phyloP scores from a whole-genome alignment of 2,888 invertebrate species.

The Geotrupes spiniger region DNA sequence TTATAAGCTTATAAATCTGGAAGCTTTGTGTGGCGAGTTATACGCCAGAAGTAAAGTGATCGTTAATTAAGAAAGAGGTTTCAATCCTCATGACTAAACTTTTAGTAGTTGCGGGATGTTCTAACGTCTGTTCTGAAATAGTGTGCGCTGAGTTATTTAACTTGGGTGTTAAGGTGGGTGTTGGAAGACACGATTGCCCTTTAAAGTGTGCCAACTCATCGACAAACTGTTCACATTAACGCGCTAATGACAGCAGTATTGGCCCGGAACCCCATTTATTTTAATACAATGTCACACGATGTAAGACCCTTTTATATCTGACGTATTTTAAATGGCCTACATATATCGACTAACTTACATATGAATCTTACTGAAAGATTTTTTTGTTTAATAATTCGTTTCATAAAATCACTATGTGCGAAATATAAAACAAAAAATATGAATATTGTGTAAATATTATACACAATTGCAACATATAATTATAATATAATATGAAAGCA shows the following conservation, averaged over 20 bases:
- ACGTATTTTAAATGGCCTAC: too few relatives aligned
- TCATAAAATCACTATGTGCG: too few relatives aligned
- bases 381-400: too few relatives aligned
- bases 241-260: conserved; percentile 26
- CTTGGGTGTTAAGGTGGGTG: background rate
- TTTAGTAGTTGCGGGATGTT: conserved; percentile 7
- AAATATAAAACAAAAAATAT: too few relatives aligned
- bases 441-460: too few relatives aligned
- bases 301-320: background rate
- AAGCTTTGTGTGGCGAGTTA: conserved; percentile 13
- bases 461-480: too few relatives aligned
- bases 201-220: conserved; percentile 18
- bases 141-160: background rate
- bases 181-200: conserved; percentile 5
- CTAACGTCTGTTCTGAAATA: background rate
- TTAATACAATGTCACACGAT: conserved; percentile 22
- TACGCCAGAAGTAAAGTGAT: conserved; percentile 7
- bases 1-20: conserved; percentile 20
- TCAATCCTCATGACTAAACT: conserved; percentile 5
- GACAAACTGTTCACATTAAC: conserved; percentile 25
- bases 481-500: too few relatives aligned
- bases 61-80: conserved; percentile 20
- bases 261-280: conserved; percentile 22
- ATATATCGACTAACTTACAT: too few relatives aligned
- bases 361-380: too few relatives aligned